Percentiles rank a stretch among this genome's conserved stretches.
Conservation (phyloP, 2,797 vertebrate genomes). For the Malacoctenus gilli region DNA sequence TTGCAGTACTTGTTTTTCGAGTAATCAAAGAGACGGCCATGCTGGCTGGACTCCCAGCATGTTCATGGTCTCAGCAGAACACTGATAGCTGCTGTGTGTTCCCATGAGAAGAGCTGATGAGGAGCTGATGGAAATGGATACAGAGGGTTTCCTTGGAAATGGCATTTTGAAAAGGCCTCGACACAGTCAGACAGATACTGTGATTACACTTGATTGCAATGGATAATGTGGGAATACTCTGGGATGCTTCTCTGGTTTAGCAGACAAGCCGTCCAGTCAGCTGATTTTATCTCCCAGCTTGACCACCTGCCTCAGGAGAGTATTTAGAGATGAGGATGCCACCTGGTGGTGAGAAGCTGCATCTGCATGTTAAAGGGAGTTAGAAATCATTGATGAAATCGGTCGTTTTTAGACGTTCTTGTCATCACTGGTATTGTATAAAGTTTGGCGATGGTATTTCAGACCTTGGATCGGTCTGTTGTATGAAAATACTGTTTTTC, state of each 20-base stretch:
- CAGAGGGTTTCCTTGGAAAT: neutral
- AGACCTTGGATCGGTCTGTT: too few species aligned
- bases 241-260: too few species aligned
- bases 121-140: neutral
- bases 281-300: too few species aligned
- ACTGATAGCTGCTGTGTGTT: conserved; percentile 6
- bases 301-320: too few species aligned
- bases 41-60: conserved; percentile 42
- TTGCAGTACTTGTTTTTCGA: conserved; percentile 19
- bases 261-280: too few species aligned
- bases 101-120: conserved; percentile 7
- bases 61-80: conserved; percentile 26
- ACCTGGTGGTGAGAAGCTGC: conserved; percentile 38
- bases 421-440: too few species aligned
- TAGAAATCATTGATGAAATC: too few species aligned
- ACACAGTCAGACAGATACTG: neutral
- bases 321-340: conserved; percentile 3
- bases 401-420: too few species aligned
- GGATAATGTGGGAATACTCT: neutral
- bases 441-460: too few species aligned
- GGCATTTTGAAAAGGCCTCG: neutral
- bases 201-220: conserved; percentile 3
- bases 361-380: too few species aligned
- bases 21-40: conserved; percentile 23
- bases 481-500: too few species aligned